Percentiles rank a stretch among this genome's conserved stretches.
These are phyloP conservation scores for Danionella dracula DNA, from an alignment of 2,797 vertebrate genomes.

Conservation along the genomic window DNA sequence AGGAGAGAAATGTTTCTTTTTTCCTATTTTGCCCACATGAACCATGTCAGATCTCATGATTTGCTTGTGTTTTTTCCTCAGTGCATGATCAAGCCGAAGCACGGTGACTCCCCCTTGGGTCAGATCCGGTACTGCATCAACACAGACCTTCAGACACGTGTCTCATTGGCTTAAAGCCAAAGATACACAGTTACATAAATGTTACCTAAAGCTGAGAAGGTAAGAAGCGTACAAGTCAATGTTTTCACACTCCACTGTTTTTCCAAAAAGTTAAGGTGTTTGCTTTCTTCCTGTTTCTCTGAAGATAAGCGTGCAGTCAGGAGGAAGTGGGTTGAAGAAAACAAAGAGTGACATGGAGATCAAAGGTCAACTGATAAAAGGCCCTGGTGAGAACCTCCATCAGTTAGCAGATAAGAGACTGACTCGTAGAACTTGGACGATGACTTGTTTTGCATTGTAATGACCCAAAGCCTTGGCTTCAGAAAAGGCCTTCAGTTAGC, in stretches of 20 bases:
- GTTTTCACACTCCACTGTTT: background rate
- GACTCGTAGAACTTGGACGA: too few species aligned
- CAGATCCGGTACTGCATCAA: slow-evolving; percentile 16
- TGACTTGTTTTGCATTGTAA: too few species aligned
- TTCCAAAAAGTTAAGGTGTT: background rate
- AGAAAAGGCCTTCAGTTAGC: too few species aligned
- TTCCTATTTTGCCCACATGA: too few species aligned
- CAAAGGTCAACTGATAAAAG: slow-evolving; percentile 79
- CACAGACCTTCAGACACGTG: background rate
- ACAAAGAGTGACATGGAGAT: slow-evolving; percentile 75
- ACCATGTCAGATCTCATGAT: too few species aligned
- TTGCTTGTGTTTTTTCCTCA: slow-evolving; percentile 33
- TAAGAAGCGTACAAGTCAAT: background rate
- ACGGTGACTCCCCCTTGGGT: slow-evolving; percentile 47
- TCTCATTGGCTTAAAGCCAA: slow-evolving; percentile 60
- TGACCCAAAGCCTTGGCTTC: too few species aligned
- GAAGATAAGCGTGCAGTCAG: slow-evolving; percentile 51
- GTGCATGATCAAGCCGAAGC: slow-evolving; percentile 38
- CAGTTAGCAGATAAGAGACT: background rate
- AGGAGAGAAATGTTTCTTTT: too few species aligned
- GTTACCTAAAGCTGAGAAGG: slow-evolving; percentile 40
- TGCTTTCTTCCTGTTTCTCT: slow-evolving; percentile 22
- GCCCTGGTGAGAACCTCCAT: slow-evolving; percentile 61
- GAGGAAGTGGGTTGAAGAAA: slow-evolving; percentile 53
- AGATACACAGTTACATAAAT: slow-evolving; percentile 59